Evolutionary conservation across 2,888 invertebrate species (phyloP).

Genomic region (Meiosimyza platycephala): DNA sequence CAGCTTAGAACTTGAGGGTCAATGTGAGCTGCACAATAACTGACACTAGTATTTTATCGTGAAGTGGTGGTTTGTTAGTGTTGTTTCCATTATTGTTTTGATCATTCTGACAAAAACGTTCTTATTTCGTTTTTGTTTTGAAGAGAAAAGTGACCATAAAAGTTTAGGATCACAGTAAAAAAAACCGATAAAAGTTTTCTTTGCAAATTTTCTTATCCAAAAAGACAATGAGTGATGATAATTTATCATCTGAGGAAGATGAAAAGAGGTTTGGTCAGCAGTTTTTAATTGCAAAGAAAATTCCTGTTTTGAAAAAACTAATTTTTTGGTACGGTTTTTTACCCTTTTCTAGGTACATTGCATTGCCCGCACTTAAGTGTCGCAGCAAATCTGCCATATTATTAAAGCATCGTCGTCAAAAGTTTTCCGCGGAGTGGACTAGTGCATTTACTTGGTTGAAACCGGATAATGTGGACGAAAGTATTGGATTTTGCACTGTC

Average conservation of each 20-base stretch:
- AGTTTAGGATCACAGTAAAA: no score
- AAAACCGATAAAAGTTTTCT: conserved; percentile 3
- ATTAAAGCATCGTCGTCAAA: conserved; percentile 44
- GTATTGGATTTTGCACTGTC: conserved; percentile 47
- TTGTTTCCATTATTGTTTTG: no score
- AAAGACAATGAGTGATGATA: conserved; percentile 23
- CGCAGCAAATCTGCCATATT: conserved; percentile 3
- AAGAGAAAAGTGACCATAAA: no score
- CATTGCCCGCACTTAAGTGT: conserved; percentile 26
- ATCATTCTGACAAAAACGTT: no score
- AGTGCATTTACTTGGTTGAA: conserved; percentile 48
- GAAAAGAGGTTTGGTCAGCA: conserved; percentile 32
- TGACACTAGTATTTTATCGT: no score
- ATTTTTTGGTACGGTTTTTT: not conserved
- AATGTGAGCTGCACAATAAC: no score
- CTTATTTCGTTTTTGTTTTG: no score
- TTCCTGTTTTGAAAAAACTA: not conserved
- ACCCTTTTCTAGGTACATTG: conserved; percentile 19
- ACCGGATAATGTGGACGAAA: conserved; percentile 45
- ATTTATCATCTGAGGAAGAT: conserved; percentile 34
- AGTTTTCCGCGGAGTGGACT: conserved; percentile 47
- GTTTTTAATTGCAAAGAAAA: not conserved
- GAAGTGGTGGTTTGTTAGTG: no score
- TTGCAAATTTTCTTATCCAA: no score
- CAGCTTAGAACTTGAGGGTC: no score